phyloP scores from a whole-genome alignment of 1,140 invertebrate species.

The Euura lappo region DNA sequence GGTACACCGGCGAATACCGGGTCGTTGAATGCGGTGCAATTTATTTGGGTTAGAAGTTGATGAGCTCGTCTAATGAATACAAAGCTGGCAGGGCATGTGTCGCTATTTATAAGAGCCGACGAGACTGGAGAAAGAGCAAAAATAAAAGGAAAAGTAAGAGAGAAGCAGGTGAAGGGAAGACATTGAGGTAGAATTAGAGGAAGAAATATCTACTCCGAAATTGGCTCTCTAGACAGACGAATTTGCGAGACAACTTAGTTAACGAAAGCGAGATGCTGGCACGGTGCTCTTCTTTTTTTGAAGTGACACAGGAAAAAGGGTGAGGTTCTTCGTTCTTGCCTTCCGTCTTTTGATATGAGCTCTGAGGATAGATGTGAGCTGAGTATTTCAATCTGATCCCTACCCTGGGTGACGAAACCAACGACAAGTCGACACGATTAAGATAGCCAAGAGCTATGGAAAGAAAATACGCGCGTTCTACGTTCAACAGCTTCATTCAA shows the following conservation, averaged over 20 bases:
- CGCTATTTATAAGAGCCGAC: slow-evolving; percentile 18
- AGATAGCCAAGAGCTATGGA: neutral
- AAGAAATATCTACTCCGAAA: slow-evolving; percentile 46
- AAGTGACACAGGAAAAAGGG: neutral
- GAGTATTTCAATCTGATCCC: neutral
- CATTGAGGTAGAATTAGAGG: slow-evolving; percentile 15
- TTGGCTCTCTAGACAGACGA: slow-evolving; percentile 27
- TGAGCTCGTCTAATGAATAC: slow-evolving; percentile 45
- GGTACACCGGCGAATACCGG: neutral
- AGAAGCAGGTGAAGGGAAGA: neutral
- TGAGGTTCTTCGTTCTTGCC: neutral
- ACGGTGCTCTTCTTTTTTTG: neutral
- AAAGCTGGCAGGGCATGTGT: slow-evolving; percentile 29
- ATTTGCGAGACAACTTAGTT: slow-evolving; percentile 10
- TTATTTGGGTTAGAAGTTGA: slow-evolving; percentile 45
- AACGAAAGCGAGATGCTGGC: neutral
- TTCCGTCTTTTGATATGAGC: neutral
- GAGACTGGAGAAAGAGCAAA: slow-evolving; percentile 11
- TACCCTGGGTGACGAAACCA: neutral
- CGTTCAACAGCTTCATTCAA: neutral
- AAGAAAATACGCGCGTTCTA: neutral
- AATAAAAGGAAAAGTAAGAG: slow-evolving; percentile 6
- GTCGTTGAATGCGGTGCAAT: slow-evolving; percentile 27
- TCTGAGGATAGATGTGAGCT: neutral
- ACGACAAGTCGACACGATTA: neutral